Conservation (phyloP, 2,888 invertebrate genomes). For the Drepanosiphum platanoidis region DNA sequence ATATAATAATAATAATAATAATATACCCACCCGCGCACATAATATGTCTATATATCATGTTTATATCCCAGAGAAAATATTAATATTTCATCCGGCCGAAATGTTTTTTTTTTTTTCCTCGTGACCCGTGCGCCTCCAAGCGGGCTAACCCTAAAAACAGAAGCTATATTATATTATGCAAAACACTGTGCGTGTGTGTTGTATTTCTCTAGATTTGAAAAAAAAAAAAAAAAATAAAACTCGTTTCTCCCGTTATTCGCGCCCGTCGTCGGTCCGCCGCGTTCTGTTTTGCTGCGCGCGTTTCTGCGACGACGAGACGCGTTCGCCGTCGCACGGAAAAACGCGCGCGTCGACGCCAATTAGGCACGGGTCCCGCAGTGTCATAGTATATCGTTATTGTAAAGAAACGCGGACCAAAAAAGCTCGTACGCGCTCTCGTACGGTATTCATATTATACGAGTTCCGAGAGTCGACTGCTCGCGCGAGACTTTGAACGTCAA, state of each 20-base stretch:
- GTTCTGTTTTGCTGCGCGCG: no score
- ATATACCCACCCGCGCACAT: background rate
- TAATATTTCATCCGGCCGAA: constrained; percentile 49
- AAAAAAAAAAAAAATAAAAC: background rate
- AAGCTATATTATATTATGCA: background rate
- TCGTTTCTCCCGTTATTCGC: background rate
- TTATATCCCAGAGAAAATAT: constrained; percentile 46
- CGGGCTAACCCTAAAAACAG: constrained; percentile 12
- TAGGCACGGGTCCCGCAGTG: background rate
- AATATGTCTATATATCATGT: constrained; percentile 41
- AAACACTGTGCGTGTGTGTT: background rate
- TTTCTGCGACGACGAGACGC: background rate
- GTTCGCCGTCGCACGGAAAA: background rate
- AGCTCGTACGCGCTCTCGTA: background rate
- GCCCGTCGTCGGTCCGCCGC: background rate
- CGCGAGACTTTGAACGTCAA: background rate
- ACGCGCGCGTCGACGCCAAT: background rate
- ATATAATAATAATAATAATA: background rate
- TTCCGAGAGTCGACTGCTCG: background rate
- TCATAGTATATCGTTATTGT: background rate
- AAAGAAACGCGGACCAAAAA: background rate
- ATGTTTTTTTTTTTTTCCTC: constrained; percentile 11
- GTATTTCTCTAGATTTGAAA: background rate
- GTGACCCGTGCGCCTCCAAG: constrained; percentile 13
- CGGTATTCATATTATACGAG: no score